Percentiles rank a stretch among this genome's conserved stretches.
Conservation (phyloP, 2,888 invertebrate genomes). For the Melieria picta region DNA sequence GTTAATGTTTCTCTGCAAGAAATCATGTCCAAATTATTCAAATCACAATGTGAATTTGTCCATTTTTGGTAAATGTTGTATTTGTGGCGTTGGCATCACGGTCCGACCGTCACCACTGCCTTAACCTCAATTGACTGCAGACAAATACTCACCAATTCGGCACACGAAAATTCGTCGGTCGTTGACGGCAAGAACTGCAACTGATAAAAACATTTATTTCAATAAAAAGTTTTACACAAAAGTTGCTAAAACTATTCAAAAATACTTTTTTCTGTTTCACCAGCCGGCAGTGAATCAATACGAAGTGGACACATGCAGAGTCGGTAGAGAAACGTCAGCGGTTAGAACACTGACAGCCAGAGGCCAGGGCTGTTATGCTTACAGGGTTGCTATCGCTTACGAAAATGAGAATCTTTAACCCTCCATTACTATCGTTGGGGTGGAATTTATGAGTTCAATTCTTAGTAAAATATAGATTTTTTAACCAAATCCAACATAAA, state of each 20-base stretch:
- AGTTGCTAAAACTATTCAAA: neutral
- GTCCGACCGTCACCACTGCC: neutral
- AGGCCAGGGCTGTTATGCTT: neutral
- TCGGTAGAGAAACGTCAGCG: constrained; percentile 20
- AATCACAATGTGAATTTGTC: constrained; percentile 1
- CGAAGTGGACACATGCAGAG: constrained; percentile 18
- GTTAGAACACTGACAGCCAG: neutral
- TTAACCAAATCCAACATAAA: too few species aligned
- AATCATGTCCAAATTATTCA: neutral
- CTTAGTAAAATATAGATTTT: too few species aligned
- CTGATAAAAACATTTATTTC: too few species aligned
- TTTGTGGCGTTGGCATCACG: constrained; percentile 22
- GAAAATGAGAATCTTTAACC: too few species aligned
- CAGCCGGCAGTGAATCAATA: constrained; percentile 26
- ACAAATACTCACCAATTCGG: neutral
- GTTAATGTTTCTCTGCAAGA: constrained; percentile 13
- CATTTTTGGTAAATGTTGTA: constrained; percentile 33
- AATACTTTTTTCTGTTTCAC: constrained; percentile 6
- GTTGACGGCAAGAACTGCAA: too few species aligned
- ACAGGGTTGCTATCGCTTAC: too few species aligned
- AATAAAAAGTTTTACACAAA: too few species aligned
- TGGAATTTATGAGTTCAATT: too few species aligned
- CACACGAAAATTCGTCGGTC: too few species aligned
- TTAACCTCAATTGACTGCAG: constrained; percentile 15
- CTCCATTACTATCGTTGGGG: too few species aligned